Percentiles rank a stretch among this genome's conserved stretches.
phyloP scores from a whole-genome alignment of 1,140 invertebrate species.

The Apis laboriosa region DNA sequence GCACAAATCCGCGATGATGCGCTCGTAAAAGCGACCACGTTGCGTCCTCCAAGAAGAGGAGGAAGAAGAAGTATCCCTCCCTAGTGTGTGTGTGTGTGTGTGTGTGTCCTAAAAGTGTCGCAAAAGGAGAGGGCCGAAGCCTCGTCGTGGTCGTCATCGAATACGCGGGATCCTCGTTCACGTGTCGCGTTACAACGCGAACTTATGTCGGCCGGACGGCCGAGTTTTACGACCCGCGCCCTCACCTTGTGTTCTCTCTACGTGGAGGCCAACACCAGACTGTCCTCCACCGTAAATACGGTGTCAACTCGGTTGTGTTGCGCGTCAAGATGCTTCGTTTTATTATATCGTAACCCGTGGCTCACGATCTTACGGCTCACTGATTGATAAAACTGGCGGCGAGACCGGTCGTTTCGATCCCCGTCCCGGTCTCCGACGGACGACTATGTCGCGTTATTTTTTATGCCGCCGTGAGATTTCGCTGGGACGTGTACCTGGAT shows the following conservation, averaged over 20 bases:
- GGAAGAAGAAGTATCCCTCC: neutral
- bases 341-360: slow-evolving; percentile 71
- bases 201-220: slow-evolving; percentile 69
- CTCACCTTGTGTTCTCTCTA: slow-evolving; percentile 22
- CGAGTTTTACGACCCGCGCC: slow-evolving; percentile 70
- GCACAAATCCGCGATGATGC: slow-evolving; percentile 75
- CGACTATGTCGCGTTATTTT: neutral
- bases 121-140: neutral
- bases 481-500: neutral
- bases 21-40: slow-evolving; percentile 70
- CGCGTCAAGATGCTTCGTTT: slow-evolving; percentile 61
- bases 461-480: neutral
- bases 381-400: slow-evolving; percentile 68
- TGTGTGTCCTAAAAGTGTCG: slow-evolving; percentile 42
- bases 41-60: slow-evolving; percentile 1
- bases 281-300: slow-evolving; percentile 54
- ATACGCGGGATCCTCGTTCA: slow-evolving; percentile 49
- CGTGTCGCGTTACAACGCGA: slow-evolving; percentile 65
- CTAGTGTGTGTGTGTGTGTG: too few species aligned
- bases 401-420: slow-evolving; percentile 49
- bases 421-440: slow-evolving; percentile 19
- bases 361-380: slow-evolving; percentile 61
- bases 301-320: slow-evolving; percentile 2
- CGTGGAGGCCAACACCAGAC: slow-evolving; percentile 7
- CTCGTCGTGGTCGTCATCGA: slow-evolving; percentile 18